phyloP scores from a whole-genome alignment of 2,888 invertebrate species.

The Philonicus albiceps region DNA sequence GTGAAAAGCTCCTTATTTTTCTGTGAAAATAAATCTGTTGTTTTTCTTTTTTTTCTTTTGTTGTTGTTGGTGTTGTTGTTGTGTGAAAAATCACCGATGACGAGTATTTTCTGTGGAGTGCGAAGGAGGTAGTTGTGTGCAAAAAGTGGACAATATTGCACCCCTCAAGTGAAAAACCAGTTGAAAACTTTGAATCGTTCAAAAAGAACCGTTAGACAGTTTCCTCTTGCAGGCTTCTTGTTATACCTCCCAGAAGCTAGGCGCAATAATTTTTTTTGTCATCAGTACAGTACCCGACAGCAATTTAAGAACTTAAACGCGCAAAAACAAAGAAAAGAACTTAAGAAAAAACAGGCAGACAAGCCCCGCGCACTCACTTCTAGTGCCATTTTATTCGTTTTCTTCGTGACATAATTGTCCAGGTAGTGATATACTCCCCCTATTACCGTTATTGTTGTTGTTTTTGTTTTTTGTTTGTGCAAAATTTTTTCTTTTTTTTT shows the following conservation, averaged over 20 bases:
- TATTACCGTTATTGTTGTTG: background rate
- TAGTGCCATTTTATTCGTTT: constrained; percentile 22
- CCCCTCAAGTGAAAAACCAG: background rate
- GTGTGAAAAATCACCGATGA: background rate
- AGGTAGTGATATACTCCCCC: constrained; percentile 23
- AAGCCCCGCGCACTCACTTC: background rate
- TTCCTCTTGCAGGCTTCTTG: background rate
- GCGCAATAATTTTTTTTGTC: background rate
- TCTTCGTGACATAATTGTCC: constrained; percentile 1
- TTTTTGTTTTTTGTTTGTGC: background rate
- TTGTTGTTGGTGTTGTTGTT: too few relatives aligned
- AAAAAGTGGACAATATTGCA: background rate
- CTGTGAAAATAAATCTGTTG: background rate
- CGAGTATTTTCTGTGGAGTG: background rate
- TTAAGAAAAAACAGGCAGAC: background rate
- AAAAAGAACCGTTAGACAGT: background rate
- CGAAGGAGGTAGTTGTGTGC: background rate
- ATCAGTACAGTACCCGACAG: background rate
- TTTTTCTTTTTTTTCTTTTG: background rate
- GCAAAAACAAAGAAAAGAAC: background rate
- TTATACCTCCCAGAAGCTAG: background rate
- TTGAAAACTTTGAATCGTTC: background rate
- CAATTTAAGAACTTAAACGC: background rate
- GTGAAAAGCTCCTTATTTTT: background rate
- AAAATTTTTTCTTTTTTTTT: background rate